Evolutionary conservation across 2,888 invertebrate genomes (phyloP).

Genomic region (Chymomyza fuscimana): DNA sequence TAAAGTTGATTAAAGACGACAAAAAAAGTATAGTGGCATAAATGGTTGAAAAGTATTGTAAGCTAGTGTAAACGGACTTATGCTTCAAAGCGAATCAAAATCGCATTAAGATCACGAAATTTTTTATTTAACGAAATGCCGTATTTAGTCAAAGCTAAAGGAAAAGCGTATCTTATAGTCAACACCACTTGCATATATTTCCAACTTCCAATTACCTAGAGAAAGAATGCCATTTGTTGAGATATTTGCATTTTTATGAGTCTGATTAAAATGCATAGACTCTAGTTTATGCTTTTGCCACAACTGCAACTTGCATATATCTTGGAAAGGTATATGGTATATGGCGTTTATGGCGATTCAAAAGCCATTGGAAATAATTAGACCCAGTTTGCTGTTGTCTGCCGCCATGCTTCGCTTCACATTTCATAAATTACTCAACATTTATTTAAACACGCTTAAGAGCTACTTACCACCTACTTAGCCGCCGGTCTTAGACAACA

Average conservation of each 20-base stretch:
- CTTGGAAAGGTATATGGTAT: not conserved
- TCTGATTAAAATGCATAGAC: slow-evolving; percentile 60
- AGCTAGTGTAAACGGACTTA: no score
- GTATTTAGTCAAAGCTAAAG: no score
- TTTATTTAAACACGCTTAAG: slow-evolving; percentile 75
- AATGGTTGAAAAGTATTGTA: no score
- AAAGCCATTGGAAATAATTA: slow-evolving; percentile 73
- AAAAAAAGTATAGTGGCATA: no score
- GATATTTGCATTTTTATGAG: slow-evolving; percentile 69
- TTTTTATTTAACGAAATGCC: no score
- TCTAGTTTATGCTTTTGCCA: slow-evolving; percentile 27
- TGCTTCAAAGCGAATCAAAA: no score
- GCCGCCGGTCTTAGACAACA: slow-evolving; percentile 72
- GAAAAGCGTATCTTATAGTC: no score
- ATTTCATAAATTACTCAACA: slow-evolving; percentile 75
- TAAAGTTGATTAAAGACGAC: no score
- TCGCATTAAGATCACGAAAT: no score
- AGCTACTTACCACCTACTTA: slow-evolving; percentile 76
- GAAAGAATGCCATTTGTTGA: not conserved
- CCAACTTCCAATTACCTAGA: not conserved
- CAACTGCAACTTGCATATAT: not conserved
- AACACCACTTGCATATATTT: not conserved
- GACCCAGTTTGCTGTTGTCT: slow-evolving; percentile 8
- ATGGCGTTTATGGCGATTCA: slow-evolving; percentile 61
- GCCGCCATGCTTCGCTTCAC: slow-evolving; percentile 18